Base-by-base conservation (phyloP, 2,888 invertebrate genomes). In the Drosophila eohydei region DNA sequence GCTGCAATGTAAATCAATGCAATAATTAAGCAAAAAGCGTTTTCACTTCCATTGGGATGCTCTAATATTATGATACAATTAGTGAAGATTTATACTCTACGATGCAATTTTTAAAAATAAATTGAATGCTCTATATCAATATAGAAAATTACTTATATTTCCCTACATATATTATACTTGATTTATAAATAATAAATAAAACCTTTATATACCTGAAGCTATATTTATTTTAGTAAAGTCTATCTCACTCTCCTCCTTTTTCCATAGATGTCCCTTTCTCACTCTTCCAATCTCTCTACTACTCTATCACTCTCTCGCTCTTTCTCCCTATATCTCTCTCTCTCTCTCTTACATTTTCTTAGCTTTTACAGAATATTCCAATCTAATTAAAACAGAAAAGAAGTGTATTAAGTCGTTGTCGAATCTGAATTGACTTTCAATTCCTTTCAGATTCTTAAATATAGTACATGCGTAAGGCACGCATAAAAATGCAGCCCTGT, bases 1-100 rank as follows among this genome's bases (percentile, higher is more conserved):
- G 43, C 58, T 60, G 67, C 77, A 52, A 51, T 64, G 62, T 74
- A 80, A 90, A 90, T 87, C 86, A 87, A 90, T 87, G 89, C 86
- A 87, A 86, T 90, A 87, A 87, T 87, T 87, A 87, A 90, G 90
- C 74, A 88, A 58, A 89, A 70, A 51, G 67, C 46, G 69, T 71
- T 54, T 26, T 14, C 43, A 8, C 66, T 48, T 46, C 8, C 28
- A 6, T 14, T 2, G 16, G 26, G 14, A 16, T 64, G 40, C 36
- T 60, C n/a, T 21, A 6, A 32, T 21, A 34, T 40, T 30, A 30
- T 48, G 40, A 54, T 36, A 28, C 28, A 54, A 40, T 26, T 14
- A 14, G 54, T 34, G 14, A 8, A 14, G 21, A 2, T 9, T 7
- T 36, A 8, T 34, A 36, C 12, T 21, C 21, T 21, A 14, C 4